Percentiles rank a stretch among this genome's conserved stretches.
These are phyloP conservation scores for Anthopleura sola DNA, from an alignment of 64 coral and sea anemone species.

Conservation along the genomic window DNA sequence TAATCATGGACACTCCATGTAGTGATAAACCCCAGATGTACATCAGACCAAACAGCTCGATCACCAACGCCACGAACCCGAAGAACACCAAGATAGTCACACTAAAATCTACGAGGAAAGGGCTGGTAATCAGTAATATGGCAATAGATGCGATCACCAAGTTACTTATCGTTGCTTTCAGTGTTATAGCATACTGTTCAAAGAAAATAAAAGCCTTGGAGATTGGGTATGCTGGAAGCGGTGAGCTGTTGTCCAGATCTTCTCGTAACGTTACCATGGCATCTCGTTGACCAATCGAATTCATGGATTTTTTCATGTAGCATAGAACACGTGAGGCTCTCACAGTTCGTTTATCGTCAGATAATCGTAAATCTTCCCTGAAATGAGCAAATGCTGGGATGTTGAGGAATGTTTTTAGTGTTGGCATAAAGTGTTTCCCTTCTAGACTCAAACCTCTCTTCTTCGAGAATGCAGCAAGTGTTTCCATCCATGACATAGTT, in stretches of 20 bases:
- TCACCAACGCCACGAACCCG: slow-evolving; percentile 59
- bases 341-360: slow-evolving; percentile 20
- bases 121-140: slow-evolving; percentile 48
- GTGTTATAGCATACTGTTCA: slow-evolving; percentile 47
- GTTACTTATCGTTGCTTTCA: slow-evolving; percentile 45
- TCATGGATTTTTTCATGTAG: slow-evolving; percentile 43
- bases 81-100: slow-evolving; percentile 55
- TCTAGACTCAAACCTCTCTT: slow-evolving; percentile 2
- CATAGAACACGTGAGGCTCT: slow-evolving; percentile 51
- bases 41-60: slow-evolving; percentile 71
- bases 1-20: slow-evolving; percentile 65
- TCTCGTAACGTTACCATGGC: slow-evolving; percentile 71
- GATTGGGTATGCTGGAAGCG: slow-evolving; percentile 48
- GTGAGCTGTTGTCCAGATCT: slow-evolving; percentile 39
- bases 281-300: slow-evolving; percentile 48
- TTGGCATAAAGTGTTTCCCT: slow-evolving; percentile 43
- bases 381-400: slow-evolving; percentile 40
- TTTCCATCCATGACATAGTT: slow-evolving; percentile 54
- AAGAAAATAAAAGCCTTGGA: slow-evolving; percentile 39
- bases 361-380: slow-evolving; percentile 49
- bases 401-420: slow-evolving; percentile 43
- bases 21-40: slow-evolving; percentile 59
- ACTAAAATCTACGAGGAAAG: slow-evolving; percentile 34
- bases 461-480: slow-evolving; percentile 22
- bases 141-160: slow-evolving; percentile 51